Base-by-base conservation (phyloP, 2,888 invertebrate genomes). In the Capitulum mitella region DNA sequence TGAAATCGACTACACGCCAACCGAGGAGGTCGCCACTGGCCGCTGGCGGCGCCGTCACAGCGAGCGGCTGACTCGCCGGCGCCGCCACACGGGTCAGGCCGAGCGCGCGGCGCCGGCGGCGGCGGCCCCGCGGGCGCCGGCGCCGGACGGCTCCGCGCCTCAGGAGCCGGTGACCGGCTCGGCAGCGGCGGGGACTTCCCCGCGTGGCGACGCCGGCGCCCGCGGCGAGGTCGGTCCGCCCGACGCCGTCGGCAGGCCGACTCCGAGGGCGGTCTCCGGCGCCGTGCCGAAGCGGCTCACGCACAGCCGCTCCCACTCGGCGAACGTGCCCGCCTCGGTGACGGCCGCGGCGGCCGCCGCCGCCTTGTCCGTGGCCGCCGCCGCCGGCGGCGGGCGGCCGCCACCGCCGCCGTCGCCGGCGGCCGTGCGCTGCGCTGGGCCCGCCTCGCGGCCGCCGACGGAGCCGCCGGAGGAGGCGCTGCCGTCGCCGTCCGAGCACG, bases 291-390 rank as follows among this genome's bases (percentile, higher is more conserved):
- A 29, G 37, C 37, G 37, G 40, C 26, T 19, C 37, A 40, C 26
- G 8, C 70, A 70, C 70, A 40, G 70, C 26, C 70, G 70, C 40
- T 70, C 70, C 26, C 70, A 70, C 26, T 70, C 70, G 40, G 70
- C 70, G 40, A 70, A 37, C 0, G 40, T 70, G 40, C 70, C 70
- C 8, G 70, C 70, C 26, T 64, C 58, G n/a, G 58, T 64, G 29
- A 34, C 64, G 6, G 64, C 64, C 34, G 34, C 64, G 14, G 64
- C 64, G 10, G 34, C 34, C 32, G 64, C 32, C 32, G 14, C 34
- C 29, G 64, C 19, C 8, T 29, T 61, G 10, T 34, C 64, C 22
- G 26, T 37, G 26, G 19, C 22, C 8, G 58, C n/a, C 1, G 32
- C 29, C 19, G 16, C 46, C n/a, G 19, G 43, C 14, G 32, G 19